These are phyloP conservation scores for Capromys pilorides DNA, from an alignment of 2,797 vertebrate species.

Conservation along the genomic window DNA sequence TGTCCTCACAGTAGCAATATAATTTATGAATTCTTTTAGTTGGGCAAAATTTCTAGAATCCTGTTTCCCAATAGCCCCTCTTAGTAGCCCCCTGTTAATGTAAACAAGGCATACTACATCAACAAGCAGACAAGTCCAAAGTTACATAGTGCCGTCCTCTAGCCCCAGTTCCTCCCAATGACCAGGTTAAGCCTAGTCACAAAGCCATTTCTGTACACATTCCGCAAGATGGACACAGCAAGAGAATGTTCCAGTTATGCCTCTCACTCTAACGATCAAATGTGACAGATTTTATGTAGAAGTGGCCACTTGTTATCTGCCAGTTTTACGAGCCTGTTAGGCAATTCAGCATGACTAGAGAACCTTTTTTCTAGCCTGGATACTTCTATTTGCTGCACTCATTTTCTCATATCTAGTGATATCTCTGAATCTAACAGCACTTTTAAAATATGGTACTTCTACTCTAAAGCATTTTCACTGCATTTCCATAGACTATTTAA, in stretches of 20 bases:
- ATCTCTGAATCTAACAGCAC: constrained; percentile 53
- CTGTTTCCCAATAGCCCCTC: not conserved
- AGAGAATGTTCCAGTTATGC: not conserved
- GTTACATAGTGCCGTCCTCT: not conserved
- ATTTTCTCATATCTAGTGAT: constrained; percentile 11
- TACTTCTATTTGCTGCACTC: not conserved
- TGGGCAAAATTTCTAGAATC: not conserved
- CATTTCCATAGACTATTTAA: constrained; percentile 67
- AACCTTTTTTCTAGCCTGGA: not conserved
- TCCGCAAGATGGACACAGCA: not conserved
- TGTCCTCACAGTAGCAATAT: not conserved
- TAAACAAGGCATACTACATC: not conserved
- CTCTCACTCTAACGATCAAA: not conserved
- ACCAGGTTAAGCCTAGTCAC: not conserved
- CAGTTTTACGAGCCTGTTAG: not conserved
- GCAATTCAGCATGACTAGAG: constrained; percentile 6
- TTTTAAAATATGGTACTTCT: constrained; percentile 62
- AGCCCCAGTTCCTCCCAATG: not conserved
- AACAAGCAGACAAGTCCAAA: not conserved
- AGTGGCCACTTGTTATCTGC: not conserved
- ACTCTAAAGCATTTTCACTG: constrained; percentile 57
- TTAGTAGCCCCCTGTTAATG: not conserved
- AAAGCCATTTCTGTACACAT: not conserved
- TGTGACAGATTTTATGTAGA: not conserved
- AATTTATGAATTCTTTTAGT: not conserved